A percentile compares a stretch with the other conserved stretches of the same genome.
These are phyloP conservation scores for Torymus texanus DNA, from an alignment of 2,888 invertebrate species.

Conservation along the genomic window DNA sequence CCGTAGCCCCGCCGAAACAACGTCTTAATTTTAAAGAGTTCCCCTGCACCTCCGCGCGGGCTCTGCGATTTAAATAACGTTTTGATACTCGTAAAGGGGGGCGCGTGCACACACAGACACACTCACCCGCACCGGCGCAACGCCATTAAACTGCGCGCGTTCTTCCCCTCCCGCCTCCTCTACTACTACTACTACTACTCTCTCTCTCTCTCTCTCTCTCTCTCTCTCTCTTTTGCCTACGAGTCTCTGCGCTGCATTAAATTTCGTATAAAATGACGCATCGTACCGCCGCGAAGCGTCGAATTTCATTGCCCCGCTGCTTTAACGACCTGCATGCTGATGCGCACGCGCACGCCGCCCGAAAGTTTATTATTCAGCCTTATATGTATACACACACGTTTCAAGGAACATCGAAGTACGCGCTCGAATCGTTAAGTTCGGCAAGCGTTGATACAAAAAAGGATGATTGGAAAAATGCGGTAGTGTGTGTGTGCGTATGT, in stretches of 20 bases:
- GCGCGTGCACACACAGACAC: no score
- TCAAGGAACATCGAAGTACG: conserved; percentile 3
- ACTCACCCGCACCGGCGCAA: background rate
- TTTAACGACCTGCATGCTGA: conserved; percentile 46
- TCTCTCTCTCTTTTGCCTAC: background rate
- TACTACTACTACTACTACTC: no score
- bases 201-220: no score
- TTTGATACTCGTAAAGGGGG: background rate
- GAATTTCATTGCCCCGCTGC: conserved; percentile 42
- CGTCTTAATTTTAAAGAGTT: conserved; percentile 2
- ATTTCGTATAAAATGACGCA: conserved; percentile 52
- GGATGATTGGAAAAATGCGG: no score
- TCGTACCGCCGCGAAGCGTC: conserved; percentile 44
- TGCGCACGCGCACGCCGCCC: background rate
- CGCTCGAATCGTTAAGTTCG: no score
- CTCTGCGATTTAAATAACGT: background rate
- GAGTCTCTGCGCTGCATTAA: conserved; percentile 38
- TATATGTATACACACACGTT: background rate
- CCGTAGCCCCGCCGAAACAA: background rate
- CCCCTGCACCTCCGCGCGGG: no score
- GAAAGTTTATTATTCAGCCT: conserved; percentile 47
- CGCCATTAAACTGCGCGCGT: background rate
- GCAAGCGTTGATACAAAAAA: no score
- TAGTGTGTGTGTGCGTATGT: no score
- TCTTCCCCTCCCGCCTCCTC: no score